Base-by-base conservation (phyloP, 2,797 vertebrate genomes). In the Anableps anableps region DNA sequence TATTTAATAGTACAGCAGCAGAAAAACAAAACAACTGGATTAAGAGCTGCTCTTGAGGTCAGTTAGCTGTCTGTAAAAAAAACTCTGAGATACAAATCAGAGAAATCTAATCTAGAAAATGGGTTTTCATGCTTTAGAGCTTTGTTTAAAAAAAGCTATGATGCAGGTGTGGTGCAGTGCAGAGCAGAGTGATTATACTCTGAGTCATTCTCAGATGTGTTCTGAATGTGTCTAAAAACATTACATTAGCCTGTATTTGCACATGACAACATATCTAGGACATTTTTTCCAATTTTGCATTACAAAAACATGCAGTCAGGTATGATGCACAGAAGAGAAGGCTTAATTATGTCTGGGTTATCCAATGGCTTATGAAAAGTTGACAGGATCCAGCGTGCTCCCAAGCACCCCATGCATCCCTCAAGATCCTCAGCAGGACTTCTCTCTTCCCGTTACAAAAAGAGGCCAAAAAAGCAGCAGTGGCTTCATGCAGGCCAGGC, bases 361-460 rank as follows among this genome's bases (percentile, higher is more conserved):
- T 94, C 94, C 94, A 90, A 94, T 93, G 91, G 92, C 88, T 93
- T 93, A 95, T 94, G 92, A 94, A 64, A 88, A 88, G 92, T 95
- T 91, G 93, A 93, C 90, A 85, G 92, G 93, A 91, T 95, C 94
- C 94, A 94, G 93, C 92, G 93, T 93, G 94, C 93, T 94, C 93
- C 94, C 94, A 88, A 93, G 93, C 93, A 94, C 94, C 92, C 93
- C 94, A 95, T 95, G 93, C 94, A 95, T 92, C 93, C 93, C 94
- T 93, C 93, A 92, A 92, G 93, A 94, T 94, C 92, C 92, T 92
- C 92, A 92, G 93, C 92, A 80, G 92, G 92, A 91, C 92, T 93
- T 92, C 89, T 93, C 91, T 94, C 91, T 75, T 93, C 92, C 92
- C 80, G 90, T 92, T 91, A 93, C 84, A 94, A 92, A 94, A 92